These are phyloP conservation scores for Sardinella longiceps DNA, from an alignment of 2,797 vertebrate species.

Conservation along the genomic window DNA sequence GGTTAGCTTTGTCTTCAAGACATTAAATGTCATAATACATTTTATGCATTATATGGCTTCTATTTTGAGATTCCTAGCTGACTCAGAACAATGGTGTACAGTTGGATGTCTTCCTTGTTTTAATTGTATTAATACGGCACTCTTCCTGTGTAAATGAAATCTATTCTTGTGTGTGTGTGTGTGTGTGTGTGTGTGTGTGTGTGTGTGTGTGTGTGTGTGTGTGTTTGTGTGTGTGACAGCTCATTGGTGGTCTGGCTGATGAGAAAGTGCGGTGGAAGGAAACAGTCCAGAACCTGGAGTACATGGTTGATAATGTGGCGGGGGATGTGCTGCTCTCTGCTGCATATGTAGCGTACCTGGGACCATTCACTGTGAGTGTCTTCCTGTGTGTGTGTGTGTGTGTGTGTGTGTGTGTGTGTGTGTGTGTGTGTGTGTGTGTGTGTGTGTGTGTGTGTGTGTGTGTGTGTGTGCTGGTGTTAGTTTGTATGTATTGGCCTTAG, in stretches of 20 bases:
- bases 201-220: slow-evolving; percentile 30
- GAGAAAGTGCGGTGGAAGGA: slow-evolving; percentile 90
- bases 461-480: no score
- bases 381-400: neutral
- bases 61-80: neutral
- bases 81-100: neutral
- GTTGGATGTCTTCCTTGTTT: neutral
- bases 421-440: neutral
- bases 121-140: neutral
- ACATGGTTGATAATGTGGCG: slow-evolving; percentile 81
- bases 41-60: neutral
- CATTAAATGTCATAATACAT: no score
- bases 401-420: slow-evolving; percentile 8
- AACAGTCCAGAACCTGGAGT: slow-evolving; percentile 82
- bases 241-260: slow-evolving; percentile 86
- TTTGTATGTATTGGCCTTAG: neutral
- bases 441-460: neutral
- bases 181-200: neutral
- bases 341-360: slow-evolving; percentile 89
- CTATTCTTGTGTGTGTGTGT: neutral
- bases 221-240: slow-evolving; percentile 67
- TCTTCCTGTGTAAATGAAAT: neutral
- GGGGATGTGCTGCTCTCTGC: slow-evolving; percentile 87
- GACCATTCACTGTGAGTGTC: slow-evolving; percentile 88
- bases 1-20: neutral